Evolutionary conservation across 2,113 vertebrate genomes (phyloP).

Genomic region (Odontesthes bonariensis): DNA sequence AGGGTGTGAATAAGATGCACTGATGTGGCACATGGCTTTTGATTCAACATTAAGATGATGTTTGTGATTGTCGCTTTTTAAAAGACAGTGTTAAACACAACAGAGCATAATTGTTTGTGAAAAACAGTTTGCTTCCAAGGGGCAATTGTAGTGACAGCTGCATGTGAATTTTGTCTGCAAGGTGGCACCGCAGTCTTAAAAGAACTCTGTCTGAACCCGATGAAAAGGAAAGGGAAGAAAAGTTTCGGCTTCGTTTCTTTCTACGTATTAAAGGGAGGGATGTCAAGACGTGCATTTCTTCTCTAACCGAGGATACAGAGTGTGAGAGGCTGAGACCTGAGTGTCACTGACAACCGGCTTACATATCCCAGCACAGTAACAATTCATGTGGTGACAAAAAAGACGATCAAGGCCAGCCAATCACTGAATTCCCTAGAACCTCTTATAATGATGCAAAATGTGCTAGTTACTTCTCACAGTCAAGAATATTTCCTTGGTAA

Average conservation of each 20-base stretch:
- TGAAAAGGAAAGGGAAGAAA: slow-evolving; percentile 11
- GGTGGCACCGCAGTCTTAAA: slow-evolving; percentile 15
- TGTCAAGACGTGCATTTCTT: not conserved
- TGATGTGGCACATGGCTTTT: not conserved
- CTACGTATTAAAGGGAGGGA: not conserved
- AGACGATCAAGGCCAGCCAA: not conserved
- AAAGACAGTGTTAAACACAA: slow-evolving; percentile 10
- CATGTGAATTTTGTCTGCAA: slow-evolving; percentile 32
- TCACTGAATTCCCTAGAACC: not conserved
- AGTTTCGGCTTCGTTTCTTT: slow-evolving; percentile 3
- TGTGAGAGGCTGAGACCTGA: not conserved
- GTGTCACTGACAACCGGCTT: not conserved
- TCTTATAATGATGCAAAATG: not conserved
- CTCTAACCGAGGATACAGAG: not conserved
- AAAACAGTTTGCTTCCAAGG: not conserved
- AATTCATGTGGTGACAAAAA: not conserved
- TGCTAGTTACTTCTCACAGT: not conserved
- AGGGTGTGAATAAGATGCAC: not conserved
- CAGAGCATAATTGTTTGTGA: not conserved
- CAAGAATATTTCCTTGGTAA: too few species aligned
- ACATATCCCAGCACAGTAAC: slow-evolving; percentile 3
- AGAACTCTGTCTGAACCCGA: slow-evolving; percentile 32
- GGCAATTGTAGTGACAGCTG: slow-evolving; percentile 13
- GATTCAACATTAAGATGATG: not conserved
- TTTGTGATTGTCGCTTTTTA: not conserved